Evolutionary conservation across 1,140 invertebrate genomes (phyloP).

Genomic region (Drosophila tropicalis): DNA sequence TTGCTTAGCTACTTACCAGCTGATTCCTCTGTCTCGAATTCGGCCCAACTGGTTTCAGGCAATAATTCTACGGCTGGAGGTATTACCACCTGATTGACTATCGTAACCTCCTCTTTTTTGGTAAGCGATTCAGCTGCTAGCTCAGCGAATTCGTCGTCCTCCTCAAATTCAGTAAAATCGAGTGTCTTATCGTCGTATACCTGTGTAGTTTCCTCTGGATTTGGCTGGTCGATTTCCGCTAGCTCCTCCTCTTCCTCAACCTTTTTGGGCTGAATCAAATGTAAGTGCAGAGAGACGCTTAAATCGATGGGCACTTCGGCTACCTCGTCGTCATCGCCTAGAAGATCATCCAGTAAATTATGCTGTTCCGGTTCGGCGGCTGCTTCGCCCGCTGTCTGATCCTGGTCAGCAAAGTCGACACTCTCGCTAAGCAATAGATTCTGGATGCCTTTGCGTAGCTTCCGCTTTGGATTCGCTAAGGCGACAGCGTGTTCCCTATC

Average conservation of each 20-base stretch:
- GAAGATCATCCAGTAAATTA: constrained; percentile 90
- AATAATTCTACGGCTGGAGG: constrained; percentile 76
- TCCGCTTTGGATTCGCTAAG: constrained; percentile 85
- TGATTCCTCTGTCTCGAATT: constrained; percentile 84
- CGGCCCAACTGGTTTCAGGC: constrained; percentile 85
- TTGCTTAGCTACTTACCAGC: constrained; percentile 31
- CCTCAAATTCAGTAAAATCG: constrained; percentile 84
- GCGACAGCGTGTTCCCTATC: constrained; percentile 86
- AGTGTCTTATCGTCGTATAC: constrained; percentile 1
- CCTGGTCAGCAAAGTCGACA: constrained; percentile 84
- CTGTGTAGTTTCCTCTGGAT: constrained; percentile 28
- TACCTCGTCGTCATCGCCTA: constrained; percentile 84
- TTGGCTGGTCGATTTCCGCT: constrained; percentile 6
- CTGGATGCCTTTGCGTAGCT: constrained; percentile 86
- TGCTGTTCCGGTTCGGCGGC: constrained; percentile 84
- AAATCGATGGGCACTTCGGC: constrained; percentile 86
- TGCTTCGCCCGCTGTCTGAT: constrained; percentile 64
- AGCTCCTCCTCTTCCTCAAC: constrained; percentile 64
- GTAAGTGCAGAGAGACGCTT: constrained; percentile 86
- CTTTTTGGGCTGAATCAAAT: constrained; percentile 83
- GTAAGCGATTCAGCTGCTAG: constrained; percentile 89
- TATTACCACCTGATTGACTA: constrained; percentile 64
- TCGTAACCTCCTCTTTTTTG: constrained; percentile 84
- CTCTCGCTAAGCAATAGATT: constrained; percentile 89
- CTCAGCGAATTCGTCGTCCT: constrained; percentile 90